Base-by-base conservation (phyloP, 2,113 vertebrate genomes). In the Lichenostomus cassidix region DNA sequence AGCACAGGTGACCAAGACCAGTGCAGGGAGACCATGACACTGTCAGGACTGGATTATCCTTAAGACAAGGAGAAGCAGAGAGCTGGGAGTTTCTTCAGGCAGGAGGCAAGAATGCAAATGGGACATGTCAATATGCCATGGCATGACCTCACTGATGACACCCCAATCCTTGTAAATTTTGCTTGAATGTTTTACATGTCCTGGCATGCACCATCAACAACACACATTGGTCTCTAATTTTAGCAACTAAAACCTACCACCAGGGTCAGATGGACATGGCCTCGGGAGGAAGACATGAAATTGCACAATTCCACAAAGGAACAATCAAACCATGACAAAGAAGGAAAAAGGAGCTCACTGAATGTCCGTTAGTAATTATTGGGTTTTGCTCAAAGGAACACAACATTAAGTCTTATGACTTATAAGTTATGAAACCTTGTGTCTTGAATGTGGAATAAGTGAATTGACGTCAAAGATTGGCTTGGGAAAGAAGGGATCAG, bases 241-340 rank as follows among this genome's bases (percentile, higher is more conserved):
- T 41, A 0, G 0, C 10, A 17, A 10, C 15, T 71, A 5, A 52
- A 53, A 53, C 8, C 21, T 53, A 17, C 35, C 15, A 18, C 20
- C 28, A 24, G 21, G 18, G 67, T 37, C 67, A 69, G 46, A 27
- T 21, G 18, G 18, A 28, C 17, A 28, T 0, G 0, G 24, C 46
- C 65, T 68, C 65, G 37, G 46, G 46, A 49, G 33, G 2, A 28
- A 13, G 18, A 21, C 13, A 21, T 20, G 65, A 49, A 50, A 69
- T 50, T 69, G n/a, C 46, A 69, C 25, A 69, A 37, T 50, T 69
- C n/a, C n/a, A 37, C 67, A 50, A 29, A 50, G n/a, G 25, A 50
- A 29, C 46, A 15, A 21, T 18, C 7, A 37, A 27, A 37, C 25
- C 4, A 3, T 50, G 25, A 18, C 23, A 49, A 37, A 28, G 67